Evolutionary conservation across 2,797 vertebrate genomes (phyloP).

Genomic region (Knipowitschia caucasica): DNA sequence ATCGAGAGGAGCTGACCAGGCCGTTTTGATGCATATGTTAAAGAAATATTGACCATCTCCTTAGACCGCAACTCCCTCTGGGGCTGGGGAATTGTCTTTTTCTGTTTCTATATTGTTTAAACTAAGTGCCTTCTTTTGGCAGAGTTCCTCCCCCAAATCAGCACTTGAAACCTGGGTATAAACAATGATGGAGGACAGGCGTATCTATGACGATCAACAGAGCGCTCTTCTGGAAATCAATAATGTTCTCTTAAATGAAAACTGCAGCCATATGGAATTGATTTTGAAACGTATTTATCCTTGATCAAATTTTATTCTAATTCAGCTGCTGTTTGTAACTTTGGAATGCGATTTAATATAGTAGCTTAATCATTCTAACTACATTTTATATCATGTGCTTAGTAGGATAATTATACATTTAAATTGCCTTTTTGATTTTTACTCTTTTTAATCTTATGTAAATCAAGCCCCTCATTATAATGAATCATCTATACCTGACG

Average conservation of each 20-base stretch:
- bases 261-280: conserved; percentile 16
- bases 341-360: conserved; percentile 10
- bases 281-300: conserved; percentile 14
- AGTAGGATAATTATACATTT: conserved; percentile 9
- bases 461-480: conserved; percentile 13
- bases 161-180: conserved; percentile 49
- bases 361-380: conserved; percentile 8
- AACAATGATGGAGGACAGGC: conserved; percentile 57
- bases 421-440: conserved; percentile 3
- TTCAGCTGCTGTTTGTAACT: neutral
- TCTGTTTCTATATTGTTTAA: conserved; percentile 78
- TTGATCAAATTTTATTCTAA: conserved; percentile 4
- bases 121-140: conserved; percentile 69
- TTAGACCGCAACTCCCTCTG: conserved; percentile 73
- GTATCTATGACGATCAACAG: conserved; percentile 35
- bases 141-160: conserved; percentile 60
- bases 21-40: conserved; percentile 73
- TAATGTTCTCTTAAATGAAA: conserved; percentile 34
- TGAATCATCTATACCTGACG: conserved; percentile 3
- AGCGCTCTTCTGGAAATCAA: conserved; percentile 21
- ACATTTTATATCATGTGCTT: conserved; percentile 5
- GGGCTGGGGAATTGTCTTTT: conserved; percentile 76
- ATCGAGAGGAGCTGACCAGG: conserved; percentile 67
- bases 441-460: conserved; percentile 4
- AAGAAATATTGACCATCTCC: conserved; percentile 78